Percentiles rank a stretch among this genome's conserved stretches.
phyloP scores from a whole-genome alignment of 2,888 invertebrate species.

The Cheiracanthium punctorium region DNA sequence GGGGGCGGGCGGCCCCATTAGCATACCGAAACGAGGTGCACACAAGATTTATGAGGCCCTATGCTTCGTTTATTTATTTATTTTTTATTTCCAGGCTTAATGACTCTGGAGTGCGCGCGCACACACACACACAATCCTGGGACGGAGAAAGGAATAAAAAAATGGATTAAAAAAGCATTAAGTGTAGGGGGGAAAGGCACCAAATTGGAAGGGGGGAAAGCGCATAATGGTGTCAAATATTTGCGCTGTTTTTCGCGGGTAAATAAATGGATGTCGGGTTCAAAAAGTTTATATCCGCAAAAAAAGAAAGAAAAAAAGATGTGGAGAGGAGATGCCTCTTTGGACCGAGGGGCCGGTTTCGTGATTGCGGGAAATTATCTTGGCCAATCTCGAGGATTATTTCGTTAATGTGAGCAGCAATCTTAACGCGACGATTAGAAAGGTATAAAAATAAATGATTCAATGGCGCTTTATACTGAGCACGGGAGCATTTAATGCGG shows the following conservation, averaged over 20 bases:
- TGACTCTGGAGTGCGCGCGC: neutral
- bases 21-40: slow-evolving; percentile 60
- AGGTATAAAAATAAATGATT: neutral
- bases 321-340: neutral
- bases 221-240: slow-evolving; percentile 15
- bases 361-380: slow-evolving; percentile 4
- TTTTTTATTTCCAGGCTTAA: slow-evolving; percentile 16
- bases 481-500: too few species aligned
- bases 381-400: neutral
- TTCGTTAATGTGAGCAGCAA: neutral
- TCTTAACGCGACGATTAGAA: neutral
- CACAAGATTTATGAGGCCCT: slow-evolving; percentile 49
- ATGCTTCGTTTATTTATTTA: slow-evolving; percentile 6
- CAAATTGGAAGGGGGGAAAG: neutral
- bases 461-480: too few species aligned
- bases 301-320: too few species aligned
- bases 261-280: slow-evolving; percentile 8
- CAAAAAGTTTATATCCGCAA: slow-evolving; percentile 10
- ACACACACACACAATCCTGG: slow-evolving; percentile 57
- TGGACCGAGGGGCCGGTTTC: neutral
- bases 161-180: slow-evolving; percentile 41
- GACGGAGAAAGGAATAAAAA: slow-evolving; percentile 18
- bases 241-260: slow-evolving; percentile 12
- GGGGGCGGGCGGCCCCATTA: slow-evolving; percentile 52
- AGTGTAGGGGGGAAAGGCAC: neutral